Percentiles rank a stretch among this genome's conserved stretches.
These are phyloP conservation scores for Ceyx erithaca DNA, from an alignment of 2,797 vertebrate genomes.

Conservation along the genomic window DNA sequence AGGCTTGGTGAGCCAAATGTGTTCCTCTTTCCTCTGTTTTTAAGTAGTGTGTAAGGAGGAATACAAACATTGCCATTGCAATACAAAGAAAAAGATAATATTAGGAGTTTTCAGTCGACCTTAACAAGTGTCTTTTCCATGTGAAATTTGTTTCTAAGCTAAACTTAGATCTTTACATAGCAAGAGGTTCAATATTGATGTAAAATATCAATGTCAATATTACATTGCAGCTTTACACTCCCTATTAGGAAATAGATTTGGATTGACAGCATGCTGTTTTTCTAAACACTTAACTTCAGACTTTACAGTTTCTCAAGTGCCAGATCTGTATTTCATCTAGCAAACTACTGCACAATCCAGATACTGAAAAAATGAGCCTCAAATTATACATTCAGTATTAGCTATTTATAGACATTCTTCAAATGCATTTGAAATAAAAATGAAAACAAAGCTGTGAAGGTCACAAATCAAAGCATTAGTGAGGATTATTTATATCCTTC, in stretches of 20 bases:
- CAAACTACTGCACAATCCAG: slow-evolving; percentile 37
- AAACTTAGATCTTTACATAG: not conserved
- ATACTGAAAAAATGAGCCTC: slow-evolving; percentile 37
- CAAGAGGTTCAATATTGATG: not conserved
- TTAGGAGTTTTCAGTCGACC: not conserved
- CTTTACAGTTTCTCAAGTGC: not conserved
- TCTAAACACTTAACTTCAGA: slow-evolving; percentile 21
- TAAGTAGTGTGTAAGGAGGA: not conserved
- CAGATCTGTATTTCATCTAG: slow-evolving; percentile 23
- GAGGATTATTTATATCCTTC: slow-evolving; percentile 19
- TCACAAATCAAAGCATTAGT: not conserved
- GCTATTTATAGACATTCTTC: slow-evolving; percentile 55
- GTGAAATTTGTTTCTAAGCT: not conserved
- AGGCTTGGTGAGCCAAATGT: not conserved
- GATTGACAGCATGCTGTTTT: not conserved
- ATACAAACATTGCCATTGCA: not conserved
- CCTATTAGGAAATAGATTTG: slow-evolving; percentile 1
- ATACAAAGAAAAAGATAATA: not conserved
- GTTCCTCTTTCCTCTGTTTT: not conserved
- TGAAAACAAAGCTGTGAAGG: slow-evolving; percentile 7
- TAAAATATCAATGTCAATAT: not conserved
- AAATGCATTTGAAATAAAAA: slow-evolving; percentile 40
- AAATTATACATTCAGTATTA: slow-evolving; percentile 17
- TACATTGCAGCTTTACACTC: not conserved
- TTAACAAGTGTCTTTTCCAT: not conserved